These are phyloP conservation scores for Sceliomorpha sp. DNA, from an alignment of 2,888 invertebrate genomes.

Conservation along the genomic window DNA sequence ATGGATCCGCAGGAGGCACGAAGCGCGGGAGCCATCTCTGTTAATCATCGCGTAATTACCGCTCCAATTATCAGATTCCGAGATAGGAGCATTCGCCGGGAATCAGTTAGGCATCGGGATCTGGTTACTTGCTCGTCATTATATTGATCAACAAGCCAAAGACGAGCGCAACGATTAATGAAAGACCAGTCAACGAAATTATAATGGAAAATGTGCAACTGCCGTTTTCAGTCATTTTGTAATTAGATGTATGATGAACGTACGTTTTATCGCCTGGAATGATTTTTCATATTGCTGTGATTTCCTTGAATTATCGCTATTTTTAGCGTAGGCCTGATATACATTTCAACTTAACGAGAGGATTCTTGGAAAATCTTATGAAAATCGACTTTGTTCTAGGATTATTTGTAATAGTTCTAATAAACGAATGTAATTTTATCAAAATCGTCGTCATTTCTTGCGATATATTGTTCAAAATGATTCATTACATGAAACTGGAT, in stretches of 20 bases:
- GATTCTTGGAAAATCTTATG: no score
- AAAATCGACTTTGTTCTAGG: no score
- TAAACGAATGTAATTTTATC: no score
- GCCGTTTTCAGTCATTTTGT: constrained; percentile 37
- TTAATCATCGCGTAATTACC: constrained; percentile 80
- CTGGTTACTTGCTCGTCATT: constrained; percentile 61
- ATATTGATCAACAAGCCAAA: constrained; percentile 55
- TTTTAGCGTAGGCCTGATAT: no score
- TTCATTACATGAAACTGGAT: no score
- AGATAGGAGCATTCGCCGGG: constrained; percentile 69
- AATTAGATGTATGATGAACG: constrained; percentile 6
- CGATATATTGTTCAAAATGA: no score
- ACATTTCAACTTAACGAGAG: no score
- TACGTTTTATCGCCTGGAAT: constrained; percentile 19
- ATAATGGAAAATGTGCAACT: constrained; percentile 53
- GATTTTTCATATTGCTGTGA: constrained; percentile 13
- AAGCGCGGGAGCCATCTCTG: constrained; percentile 79
- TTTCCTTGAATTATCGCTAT: background rate
- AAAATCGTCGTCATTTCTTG: no score
- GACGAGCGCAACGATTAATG: constrained; percentile 56
- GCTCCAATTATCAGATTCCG: constrained; percentile 78
- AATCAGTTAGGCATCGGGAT: constrained; percentile 63
- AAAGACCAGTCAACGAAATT: constrained; percentile 50
- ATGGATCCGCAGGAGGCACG: constrained; percentile 65
- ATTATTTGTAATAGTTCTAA: no score